Evolutionary conservation across 2,113 vertebrate genomes (phyloP).

Genomic region (Eptesicus fuscus): DNA sequence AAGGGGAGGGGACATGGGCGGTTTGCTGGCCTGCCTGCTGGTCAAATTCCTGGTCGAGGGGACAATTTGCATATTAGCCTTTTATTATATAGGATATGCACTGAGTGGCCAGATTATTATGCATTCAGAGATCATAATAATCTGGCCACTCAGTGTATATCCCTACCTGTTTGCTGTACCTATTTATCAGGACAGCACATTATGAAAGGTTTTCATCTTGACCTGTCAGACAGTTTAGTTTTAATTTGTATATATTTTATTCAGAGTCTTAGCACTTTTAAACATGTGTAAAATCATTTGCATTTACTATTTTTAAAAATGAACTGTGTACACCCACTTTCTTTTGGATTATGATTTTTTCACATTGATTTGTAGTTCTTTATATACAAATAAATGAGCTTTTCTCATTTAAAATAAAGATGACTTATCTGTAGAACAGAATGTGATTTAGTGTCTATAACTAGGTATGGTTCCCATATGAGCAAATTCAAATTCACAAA

Average conservation of each 20-base stretch:
- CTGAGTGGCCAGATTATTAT: too few relatives aligned
- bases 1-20: too few relatives aligned
- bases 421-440: not conserved
- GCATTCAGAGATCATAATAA: too few relatives aligned
- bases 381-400: not conserved
- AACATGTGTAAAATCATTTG: not conserved
- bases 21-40: too few relatives aligned
- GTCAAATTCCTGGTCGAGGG: too few relatives aligned
- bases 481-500: slow-evolving; percentile 8
- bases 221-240: not conserved
- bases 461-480: not conserved
- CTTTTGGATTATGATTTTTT: not conserved
- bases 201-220: not conserved
- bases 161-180: not conserved
- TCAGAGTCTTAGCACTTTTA: not conserved
- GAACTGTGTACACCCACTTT: not conserved
- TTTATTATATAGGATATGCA: too few relatives aligned
- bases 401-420: slow-evolving; percentile 18
- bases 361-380: not conserved
- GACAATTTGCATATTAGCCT: too few relatives aligned
- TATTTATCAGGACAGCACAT: not conserved
- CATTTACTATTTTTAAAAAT: not conserved
- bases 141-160: not conserved
- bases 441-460: not conserved
- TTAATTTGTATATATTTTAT: not conserved